A percentile compares a stretch with the other conserved stretches of the same genome.
Evolutionary conservation across 1,140 invertebrate species (phyloP).

Genomic region (Eriocheir sinensis): DNA sequence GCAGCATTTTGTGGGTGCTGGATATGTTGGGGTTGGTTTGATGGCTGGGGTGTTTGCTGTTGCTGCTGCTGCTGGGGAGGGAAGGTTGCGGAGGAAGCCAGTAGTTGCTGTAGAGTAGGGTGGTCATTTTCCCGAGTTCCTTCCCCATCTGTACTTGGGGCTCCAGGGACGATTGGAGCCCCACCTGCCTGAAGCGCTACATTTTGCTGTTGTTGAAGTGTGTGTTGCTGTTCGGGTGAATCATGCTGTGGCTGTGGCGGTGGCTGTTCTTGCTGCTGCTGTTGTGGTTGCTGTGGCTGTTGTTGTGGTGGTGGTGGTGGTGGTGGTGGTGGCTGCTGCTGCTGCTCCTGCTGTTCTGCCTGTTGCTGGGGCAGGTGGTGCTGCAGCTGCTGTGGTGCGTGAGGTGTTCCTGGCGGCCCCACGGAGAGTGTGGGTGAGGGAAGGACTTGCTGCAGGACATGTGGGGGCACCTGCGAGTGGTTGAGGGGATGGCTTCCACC

Average conservation of each 20-base stretch:
- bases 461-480: constrained; percentile 66
- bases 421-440: constrained; percentile 57
- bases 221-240: constrained; percentile 52
- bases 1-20: constrained; percentile 58
- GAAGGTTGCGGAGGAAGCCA: constrained; percentile 69
- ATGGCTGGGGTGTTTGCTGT: constrained; percentile 49
- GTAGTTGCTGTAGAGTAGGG: constrained; percentile 67
- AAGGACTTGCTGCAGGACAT: constrained; percentile 72
- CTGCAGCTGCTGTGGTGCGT: constrained; percentile 19
- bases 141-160: constrained; percentile 60
- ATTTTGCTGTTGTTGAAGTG: constrained; percentile 68
- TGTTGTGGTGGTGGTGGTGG: constrained; percentile 15
- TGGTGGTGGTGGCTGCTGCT: constrained; percentile 16
- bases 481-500: constrained; percentile 72
- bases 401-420: constrained; percentile 62
- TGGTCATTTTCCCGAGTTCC: constrained; percentile 70
- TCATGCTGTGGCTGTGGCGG: constrained; percentile 62
- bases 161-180: constrained; percentile 65
- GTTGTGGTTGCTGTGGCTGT: constrained; percentile 46
- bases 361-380: constrained; percentile 39
- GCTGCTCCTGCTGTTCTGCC: constrained; percentile 25
- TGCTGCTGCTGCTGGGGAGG: constrained; percentile 60
- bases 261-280: constrained; percentile 46
- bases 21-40: constrained; percentile 48
- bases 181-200: constrained; percentile 70